Evolutionary conservation across 2,113 vertebrate species (phyloP).

Genomic region (Calyptommatus sinebrachiatus): DNA sequence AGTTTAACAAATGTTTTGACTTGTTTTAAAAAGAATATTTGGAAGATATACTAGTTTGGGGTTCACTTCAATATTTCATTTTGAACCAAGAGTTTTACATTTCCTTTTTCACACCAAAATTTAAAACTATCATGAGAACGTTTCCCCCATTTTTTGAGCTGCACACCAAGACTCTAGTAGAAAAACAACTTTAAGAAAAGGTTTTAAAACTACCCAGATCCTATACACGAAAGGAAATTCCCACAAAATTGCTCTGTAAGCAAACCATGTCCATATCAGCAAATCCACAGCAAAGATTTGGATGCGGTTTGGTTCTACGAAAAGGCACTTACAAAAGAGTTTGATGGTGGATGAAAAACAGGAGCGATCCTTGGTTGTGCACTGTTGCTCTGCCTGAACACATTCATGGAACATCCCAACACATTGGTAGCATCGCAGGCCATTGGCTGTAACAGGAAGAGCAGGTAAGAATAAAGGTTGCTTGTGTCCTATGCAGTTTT

Average conservation of each 20-base stretch:
- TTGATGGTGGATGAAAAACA: conserved; percentile 25
- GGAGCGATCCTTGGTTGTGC: conserved; percentile 1
- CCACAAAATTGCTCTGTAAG: background rate
- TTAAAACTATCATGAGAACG: background rate
- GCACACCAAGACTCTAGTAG: background rate
- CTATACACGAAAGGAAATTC: background rate
- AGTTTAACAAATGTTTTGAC: no score
- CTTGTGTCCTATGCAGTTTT: no score
- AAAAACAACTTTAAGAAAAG: background rate
- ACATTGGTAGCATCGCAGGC: conserved; percentile 20
- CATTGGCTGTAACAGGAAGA: background rate
- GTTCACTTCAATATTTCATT: no score
- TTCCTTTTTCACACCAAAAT: no score
- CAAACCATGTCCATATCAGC: background rate
- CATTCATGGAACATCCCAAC: conserved; percentile 31
- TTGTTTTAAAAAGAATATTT: no score
- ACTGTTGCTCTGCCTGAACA: conserved; percentile 10
- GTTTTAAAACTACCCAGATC: background rate
- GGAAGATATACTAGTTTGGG: no score
- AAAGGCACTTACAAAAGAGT: conserved; percentile 6
- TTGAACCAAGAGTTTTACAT: no score
- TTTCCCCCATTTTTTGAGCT: background rate
- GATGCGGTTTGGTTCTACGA: background rate
- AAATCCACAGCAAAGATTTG: background rate
- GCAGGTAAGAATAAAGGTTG: background rate